A percentile compares a stretch with the other conserved stretches of the same genome.
These are phyloP conservation scores for Temnothorax longispinosus DNA, from an alignment of 1,140 invertebrate species.

Conservation along the genomic window DNA sequence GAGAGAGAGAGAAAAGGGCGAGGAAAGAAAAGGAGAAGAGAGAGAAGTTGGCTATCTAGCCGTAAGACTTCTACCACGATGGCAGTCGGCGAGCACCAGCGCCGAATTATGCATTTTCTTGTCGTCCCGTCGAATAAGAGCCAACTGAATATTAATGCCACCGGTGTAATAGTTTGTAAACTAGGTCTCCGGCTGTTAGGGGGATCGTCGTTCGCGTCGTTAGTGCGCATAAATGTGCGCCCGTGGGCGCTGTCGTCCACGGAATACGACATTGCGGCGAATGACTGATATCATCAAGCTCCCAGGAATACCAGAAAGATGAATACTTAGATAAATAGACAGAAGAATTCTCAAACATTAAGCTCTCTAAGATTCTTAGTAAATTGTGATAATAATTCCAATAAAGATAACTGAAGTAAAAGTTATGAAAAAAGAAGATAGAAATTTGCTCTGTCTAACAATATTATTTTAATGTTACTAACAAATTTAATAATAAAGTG, in stretches of 20 bases:
- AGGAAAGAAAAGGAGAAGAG: neutral
- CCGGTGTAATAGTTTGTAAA: slow-evolving; percentile 84
- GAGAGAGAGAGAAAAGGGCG: neutral
- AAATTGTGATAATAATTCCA: neutral
- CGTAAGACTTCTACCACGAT: slow-evolving; percentile 46
- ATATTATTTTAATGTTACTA: neutral
- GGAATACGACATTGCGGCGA: slow-evolving; percentile 47
- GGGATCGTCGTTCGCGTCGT: slow-evolving; percentile 65
- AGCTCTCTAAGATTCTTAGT: neutral
- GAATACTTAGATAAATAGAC: slow-evolving; percentile 4
- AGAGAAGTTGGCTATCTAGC: slow-evolving; percentile 49
- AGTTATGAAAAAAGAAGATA: neutral
- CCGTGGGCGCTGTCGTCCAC: slow-evolving; percentile 14
- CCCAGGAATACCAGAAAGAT: neutral
- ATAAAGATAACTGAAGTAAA: neutral
- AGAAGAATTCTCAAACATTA: neutral
- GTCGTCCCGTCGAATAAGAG: slow-evolving; percentile 82
- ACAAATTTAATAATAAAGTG: neutral
- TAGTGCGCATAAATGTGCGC: slow-evolving; percentile 63
- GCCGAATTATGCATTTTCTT: slow-evolving; percentile 85
- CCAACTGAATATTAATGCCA: slow-evolving; percentile 84
- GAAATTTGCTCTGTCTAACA: neutral
- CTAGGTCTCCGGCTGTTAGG: slow-evolving; percentile 77
- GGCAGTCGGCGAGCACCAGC: slow-evolving; percentile 59
- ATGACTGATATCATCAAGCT: slow-evolving; percentile 45